phyloP scores from a whole-genome alignment of 2,888 invertebrate species.

The Cordilura impudica region DNA sequence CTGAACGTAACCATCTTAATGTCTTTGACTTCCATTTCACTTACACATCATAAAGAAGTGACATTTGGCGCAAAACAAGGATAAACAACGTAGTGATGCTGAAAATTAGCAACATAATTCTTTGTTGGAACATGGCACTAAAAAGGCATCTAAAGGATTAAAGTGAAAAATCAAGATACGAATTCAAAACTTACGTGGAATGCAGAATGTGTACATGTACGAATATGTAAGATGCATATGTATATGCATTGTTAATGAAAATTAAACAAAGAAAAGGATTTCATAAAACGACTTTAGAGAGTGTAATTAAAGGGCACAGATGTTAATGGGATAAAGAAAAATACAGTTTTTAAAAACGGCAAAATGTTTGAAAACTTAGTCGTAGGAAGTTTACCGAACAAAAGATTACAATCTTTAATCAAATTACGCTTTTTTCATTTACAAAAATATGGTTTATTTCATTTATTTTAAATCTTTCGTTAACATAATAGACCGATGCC shows the following conservation, averaged over 20 bases:
- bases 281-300: constrained; percentile 48
- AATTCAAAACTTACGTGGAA: constrained; percentile 40
- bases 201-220: constrained; percentile 3
- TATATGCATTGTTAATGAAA: constrained; percentile 53
- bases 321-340: constrained; percentile 54
- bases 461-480: no score
- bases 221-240: constrained; percentile 24
- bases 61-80: constrained; percentile 44
- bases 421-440: no score
- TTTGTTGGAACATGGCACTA: constrained; percentile 34
- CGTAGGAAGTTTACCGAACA: neutral
- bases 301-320: constrained; percentile 55
- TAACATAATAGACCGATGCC: no score
- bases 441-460: no score
- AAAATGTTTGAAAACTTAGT: neutral
- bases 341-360: neutral
- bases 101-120: constrained; percentile 56
- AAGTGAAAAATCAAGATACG: constrained; percentile 13
- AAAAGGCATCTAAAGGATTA: constrained; percentile 26
- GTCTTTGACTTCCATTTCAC: neutral
- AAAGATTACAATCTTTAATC: neutral
- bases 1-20: neutral
- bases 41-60: constrained; percentile 43
- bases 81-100: constrained; percentile 57
- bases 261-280: constrained; percentile 54